These are phyloP conservation scores for Neoniphon sammara DNA, from an alignment of 2,797 vertebrate species.

Conservation along the genomic window DNA sequence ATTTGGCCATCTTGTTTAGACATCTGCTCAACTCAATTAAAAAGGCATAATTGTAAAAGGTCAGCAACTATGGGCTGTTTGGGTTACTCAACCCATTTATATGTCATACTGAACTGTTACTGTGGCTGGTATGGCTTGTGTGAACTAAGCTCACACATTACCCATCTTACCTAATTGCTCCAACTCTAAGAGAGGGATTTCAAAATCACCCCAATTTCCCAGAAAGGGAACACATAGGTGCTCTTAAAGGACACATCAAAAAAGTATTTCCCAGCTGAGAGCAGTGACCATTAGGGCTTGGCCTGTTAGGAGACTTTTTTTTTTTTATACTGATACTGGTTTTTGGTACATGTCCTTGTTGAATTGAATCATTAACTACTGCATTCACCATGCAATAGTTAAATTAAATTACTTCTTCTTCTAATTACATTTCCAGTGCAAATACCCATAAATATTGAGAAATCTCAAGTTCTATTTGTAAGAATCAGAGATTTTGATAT, in stretches of 20 bases:
- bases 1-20: conserved; percentile 19
- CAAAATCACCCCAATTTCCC: conserved; percentile 41
- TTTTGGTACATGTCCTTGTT: neutral
- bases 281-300: conserved; percentile 29
- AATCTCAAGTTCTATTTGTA: neutral
- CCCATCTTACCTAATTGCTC: conserved; percentile 28
- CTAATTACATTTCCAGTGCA: too few species aligned
- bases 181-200: conserved; percentile 27
- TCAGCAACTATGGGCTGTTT: conserved; percentile 43
- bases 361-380: neutral
- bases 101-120: conserved; percentile 40
- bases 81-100: conserved; percentile 44
- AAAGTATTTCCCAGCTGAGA: conserved; percentile 32
- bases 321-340: neutral
- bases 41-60: conserved; percentile 48
- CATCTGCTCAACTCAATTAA: conserved; percentile 58
- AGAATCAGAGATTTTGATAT: neutral
- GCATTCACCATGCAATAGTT: too few species aligned
- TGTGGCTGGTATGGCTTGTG: conserved; percentile 29
- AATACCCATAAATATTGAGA: neutral
- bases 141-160: conserved; percentile 35
- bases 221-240: conserved; percentile 1
- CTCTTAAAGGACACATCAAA: conserved; percentile 41
- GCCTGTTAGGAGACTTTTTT: conserved; percentile 24
- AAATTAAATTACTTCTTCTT: too few species aligned